These are phyloP conservation scores for Caenorhabditis doughertyi DNA, from an alignment of 2,888 invertebrate species.

Conservation along the genomic window DNA sequence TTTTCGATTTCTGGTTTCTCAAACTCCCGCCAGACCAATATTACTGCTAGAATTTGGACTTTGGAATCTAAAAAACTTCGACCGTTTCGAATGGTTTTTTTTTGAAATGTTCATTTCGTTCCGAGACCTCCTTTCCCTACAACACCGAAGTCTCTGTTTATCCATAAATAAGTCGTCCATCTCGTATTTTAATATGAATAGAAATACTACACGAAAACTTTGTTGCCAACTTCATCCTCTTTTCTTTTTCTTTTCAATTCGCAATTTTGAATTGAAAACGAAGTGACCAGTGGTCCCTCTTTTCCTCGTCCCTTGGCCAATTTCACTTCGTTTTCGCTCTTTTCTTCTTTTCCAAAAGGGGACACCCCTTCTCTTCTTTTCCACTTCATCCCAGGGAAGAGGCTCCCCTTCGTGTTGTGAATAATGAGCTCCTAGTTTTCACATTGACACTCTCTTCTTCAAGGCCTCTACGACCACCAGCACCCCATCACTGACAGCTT, in stretches of 20 bases:
- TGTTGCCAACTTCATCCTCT: background rate
- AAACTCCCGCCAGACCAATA: too few species aligned
- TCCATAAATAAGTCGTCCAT: too few species aligned
- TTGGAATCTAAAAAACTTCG: too few species aligned
- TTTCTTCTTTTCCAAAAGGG: slow-evolving; percentile 1
- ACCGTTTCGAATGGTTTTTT: too few species aligned
- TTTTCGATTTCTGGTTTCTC: too few species aligned
- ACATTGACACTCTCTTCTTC: background rate
- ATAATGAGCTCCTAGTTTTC: slow-evolving; percentile 61
- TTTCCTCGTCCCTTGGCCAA: slow-evolving; percentile 16
- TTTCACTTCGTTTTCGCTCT: slow-evolving; percentile 58
- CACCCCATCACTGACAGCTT: slow-evolving; percentile 33
- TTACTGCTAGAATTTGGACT: too few species aligned
- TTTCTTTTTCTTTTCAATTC: slow-evolving; percentile 8
- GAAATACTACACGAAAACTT: slow-evolving; percentile 13
- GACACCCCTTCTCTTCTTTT: slow-evolving; percentile 7
- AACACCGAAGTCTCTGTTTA: too few species aligned
- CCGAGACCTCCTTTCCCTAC: too few species aligned
- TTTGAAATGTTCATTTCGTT: too few species aligned
- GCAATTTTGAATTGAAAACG: too few species aligned
- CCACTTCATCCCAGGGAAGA: too few species aligned
- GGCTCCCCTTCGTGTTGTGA: slow-evolving; percentile 40
- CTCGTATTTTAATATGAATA: slow-evolving; percentile 60
- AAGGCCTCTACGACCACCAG: background rate
- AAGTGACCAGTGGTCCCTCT: too few species aligned